Evolutionary conservation across 2,797 vertebrate species (phyloP).

Genomic region (Gambusia yucatana): DNA sequence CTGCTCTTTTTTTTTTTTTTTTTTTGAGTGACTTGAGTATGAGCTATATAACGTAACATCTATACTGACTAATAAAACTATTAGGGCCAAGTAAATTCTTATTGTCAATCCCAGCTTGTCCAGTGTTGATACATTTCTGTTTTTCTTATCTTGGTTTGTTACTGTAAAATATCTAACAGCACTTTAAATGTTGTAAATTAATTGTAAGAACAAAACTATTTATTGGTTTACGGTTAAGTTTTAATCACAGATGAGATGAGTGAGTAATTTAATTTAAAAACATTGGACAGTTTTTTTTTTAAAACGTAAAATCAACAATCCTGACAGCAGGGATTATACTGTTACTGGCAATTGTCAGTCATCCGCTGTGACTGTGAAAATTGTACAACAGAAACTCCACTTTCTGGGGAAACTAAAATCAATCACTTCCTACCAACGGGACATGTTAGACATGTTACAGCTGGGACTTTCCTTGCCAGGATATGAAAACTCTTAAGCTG

Average conservation of each 20-base stretch:
- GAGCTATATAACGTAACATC: not conserved
- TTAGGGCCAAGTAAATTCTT: not conserved
- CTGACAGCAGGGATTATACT: not conserved
- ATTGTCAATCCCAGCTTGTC: not conserved
- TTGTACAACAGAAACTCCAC: not conserved
- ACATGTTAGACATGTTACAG: not conserved
- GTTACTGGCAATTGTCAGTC: too few species aligned
- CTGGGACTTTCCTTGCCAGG: not conserved
- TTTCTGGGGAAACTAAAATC: not conserved
- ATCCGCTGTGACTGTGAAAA: not conserved
- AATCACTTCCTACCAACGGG: not conserved
- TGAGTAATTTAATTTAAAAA: not conserved
- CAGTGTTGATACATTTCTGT: not conserved
- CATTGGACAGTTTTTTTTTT: too few species aligned
- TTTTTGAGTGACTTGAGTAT: not conserved
- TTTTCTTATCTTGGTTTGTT: not conserved
- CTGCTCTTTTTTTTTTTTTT: not conserved
- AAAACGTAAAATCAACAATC: too few species aligned
- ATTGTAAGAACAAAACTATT: not conserved
- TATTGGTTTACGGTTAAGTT: not conserved
- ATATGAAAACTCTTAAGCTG: not conserved
- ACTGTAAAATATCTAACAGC: not conserved
- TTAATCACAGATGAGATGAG: not conserved
- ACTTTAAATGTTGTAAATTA: not conserved
- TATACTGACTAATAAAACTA: not conserved